phyloP scores from a whole-genome alignment of 64 coral and sea anemone genomes.

The Montipora cactus region DNA sequence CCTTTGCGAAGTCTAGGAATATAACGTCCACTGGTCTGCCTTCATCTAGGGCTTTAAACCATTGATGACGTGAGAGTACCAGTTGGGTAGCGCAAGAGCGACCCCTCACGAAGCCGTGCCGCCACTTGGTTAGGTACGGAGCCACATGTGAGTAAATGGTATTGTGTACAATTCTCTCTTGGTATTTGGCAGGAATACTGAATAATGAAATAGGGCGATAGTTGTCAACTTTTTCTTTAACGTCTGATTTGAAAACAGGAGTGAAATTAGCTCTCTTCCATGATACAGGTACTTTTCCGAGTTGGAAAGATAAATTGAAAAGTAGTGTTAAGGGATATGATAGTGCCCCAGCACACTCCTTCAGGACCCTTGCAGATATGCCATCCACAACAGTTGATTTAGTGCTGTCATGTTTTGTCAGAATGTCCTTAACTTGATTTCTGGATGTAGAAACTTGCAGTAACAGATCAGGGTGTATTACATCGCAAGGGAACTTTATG shows the following conservation, averaged over 20 bases:
- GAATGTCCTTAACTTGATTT: constrained; percentile 2
- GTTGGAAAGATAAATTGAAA: constrained; percentile 49
- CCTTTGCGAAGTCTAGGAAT: too few species aligned
- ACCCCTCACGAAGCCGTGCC: too few species aligned
- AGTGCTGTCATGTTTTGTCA: constrained; percentile 22
- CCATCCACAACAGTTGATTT: constrained; percentile 50
- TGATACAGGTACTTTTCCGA: not conserved
- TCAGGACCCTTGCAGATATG: constrained; percentile 33
- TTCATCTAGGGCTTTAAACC: too few species aligned
- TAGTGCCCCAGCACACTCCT: constrained; percentile 38
- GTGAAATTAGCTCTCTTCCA: constrained; percentile 56
- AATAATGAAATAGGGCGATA: constrained; percentile 42
- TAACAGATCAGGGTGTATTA: not conserved
- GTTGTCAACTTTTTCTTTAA: constrained; percentile 53
- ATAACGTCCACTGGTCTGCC: too few species aligned
- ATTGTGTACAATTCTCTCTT: not conserved
- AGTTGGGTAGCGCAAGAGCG: too few species aligned
- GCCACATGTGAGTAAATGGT: too few species aligned
- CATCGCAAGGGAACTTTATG: not conserved
- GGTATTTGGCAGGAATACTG: not conserved
- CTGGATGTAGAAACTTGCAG: not conserved
- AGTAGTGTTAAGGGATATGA: constrained; percentile 31
- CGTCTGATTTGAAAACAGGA: constrained; percentile 52
- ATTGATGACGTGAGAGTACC: too few species aligned
- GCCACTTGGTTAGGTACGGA: too few species aligned